These are phyloP conservation scores for Thryonomys swinderianus DNA, from an alignment of 2,113 vertebrate species.

Conservation along the genomic window DNA sequence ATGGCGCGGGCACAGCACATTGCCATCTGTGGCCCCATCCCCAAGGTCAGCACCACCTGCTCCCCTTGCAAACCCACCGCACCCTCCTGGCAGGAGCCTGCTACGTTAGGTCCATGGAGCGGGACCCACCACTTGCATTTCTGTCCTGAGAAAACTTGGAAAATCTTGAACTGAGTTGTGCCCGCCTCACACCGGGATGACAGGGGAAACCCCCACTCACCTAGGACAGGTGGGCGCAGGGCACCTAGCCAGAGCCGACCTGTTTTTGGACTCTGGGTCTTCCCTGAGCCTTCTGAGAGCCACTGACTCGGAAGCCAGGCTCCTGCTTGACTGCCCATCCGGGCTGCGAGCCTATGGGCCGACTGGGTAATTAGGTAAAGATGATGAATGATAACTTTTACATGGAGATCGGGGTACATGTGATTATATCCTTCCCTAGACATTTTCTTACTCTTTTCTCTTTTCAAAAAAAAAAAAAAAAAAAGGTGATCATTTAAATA, in stretches of 20 bases:
- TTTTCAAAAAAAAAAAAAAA: neutral
- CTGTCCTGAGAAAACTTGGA: neutral
- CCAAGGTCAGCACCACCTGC: fast-evolving
- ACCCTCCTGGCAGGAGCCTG: neutral
- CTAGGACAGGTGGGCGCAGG: neutral
- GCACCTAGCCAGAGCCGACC: neutral
- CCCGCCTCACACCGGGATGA: neutral
- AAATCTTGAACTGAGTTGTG: fast-evolving
- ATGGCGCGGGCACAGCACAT: fast-evolving
- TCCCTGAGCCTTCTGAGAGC: neutral
- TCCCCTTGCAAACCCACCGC: neutral
- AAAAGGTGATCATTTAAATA: neutral
- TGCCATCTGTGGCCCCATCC: neutral
- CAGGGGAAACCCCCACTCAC: neutral
- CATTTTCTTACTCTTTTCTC: neutral
- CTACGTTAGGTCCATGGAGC: fast-evolving
- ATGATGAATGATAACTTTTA: neutral
- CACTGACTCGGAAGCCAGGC: neutral
- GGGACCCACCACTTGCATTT: fast-evolving
- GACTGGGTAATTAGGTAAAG: neutral
- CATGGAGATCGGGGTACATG: neutral
- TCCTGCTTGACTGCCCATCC: neutral
- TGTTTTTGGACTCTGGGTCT: fast-evolving
- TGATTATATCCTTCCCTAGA: neutral
- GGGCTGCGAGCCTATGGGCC: neutral